A percentile compares a stretch with the other conserved stretches of the same genome.
Conservation (phyloP, 2,113 vertebrate species). For the Austrofundulus limnaeus region DNA sequence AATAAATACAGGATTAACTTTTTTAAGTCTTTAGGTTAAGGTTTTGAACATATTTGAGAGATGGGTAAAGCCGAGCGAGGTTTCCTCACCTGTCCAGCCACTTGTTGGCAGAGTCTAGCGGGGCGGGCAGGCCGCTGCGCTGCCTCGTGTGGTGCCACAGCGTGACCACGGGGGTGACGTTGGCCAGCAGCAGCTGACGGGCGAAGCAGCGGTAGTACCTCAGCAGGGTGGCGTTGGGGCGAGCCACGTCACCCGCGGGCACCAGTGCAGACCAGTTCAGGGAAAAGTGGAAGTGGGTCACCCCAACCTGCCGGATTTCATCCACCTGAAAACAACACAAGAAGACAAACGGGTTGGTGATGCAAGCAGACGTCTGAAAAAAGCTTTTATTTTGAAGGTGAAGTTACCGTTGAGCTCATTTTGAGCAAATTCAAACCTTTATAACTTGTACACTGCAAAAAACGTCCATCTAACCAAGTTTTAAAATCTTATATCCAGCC, state of each 20-base stretch:
- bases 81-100: slow-evolving; percentile 84
- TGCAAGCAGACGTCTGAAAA: too few relatives aligned
- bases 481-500: too few relatives aligned
- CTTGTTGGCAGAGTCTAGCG: slow-evolving; percentile 79
- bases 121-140: slow-evolving; percentile 84
- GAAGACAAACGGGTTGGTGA: neutral
- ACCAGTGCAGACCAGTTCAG: slow-evolving; percentile 91
- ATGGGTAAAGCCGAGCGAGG: too few relatives aligned
- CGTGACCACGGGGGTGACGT: slow-evolving; percentile 90
- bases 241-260: slow-evolving; percentile 82
- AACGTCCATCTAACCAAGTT: too few relatives aligned
- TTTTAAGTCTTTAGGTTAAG: too few relatives aligned
- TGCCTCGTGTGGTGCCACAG: slow-evolving; percentile 86
- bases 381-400: too few relatives aligned
- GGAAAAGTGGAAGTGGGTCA: slow-evolving; percentile 92
- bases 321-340: slow-evolving; percentile 62
- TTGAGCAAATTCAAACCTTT: too few relatives aligned
- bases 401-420: too few relatives aligned
- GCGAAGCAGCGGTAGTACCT: slow-evolving; percentile 89
- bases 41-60: too few relatives aligned
- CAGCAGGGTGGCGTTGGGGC: slow-evolving; percentile 84
- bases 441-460: too few relatives aligned
- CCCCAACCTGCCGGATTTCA: slow-evolving; percentile 81
- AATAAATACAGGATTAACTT: too few relatives aligned
- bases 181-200: slow-evolving; percentile 85